Evolutionary conservation across 2,797 vertebrate species (phyloP).

Genomic region (Anguilla megastoma): DNA sequence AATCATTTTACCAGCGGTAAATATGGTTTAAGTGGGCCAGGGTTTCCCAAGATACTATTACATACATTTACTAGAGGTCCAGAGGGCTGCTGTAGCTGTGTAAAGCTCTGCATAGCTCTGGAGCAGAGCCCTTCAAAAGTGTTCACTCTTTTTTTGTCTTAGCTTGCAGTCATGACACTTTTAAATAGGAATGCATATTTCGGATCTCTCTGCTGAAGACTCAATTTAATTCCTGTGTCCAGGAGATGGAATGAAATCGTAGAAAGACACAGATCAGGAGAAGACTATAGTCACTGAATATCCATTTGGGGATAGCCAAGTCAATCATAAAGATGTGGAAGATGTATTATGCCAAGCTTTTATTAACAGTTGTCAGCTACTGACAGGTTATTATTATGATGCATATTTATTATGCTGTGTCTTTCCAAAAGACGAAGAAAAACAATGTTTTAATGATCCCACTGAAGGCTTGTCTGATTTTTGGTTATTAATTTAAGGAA

Average conservation of each 20-base stretch:
- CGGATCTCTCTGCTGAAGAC: not conserved
- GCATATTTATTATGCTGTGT: not conserved
- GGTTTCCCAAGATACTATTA: not conserved
- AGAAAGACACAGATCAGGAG: not conserved
- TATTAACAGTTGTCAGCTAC: not conserved
- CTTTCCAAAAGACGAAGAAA: not conserved
- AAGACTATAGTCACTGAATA: not conserved
- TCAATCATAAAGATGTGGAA: not conserved
- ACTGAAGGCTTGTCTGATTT: not conserved
- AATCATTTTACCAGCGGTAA: not conserved
- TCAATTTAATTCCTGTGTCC: too few relatives aligned
- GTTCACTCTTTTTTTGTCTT: too few relatives aligned
- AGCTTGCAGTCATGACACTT: not conserved
- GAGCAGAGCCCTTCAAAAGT: too few relatives aligned
- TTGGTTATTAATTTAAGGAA: not conserved
- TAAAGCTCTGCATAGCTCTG: too few relatives aligned
- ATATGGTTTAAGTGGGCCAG: slow-evolving; percentile 2
- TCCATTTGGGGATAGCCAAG: not conserved
- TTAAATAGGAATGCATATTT: not conserved
- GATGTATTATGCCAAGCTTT: not conserved
- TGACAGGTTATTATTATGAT: not conserved
- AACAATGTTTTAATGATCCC: slow-evolving; percentile 4
- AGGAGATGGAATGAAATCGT: too few relatives aligned
- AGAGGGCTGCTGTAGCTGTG: too few relatives aligned
- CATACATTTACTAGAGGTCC: not conserved